A percentile compares a stretch with the other conserved stretches of the same genome.
These are phyloP conservation scores for Phymastichus coffea DNA, from an alignment of 1,140 invertebrate species.

Conservation along the genomic window DNA sequence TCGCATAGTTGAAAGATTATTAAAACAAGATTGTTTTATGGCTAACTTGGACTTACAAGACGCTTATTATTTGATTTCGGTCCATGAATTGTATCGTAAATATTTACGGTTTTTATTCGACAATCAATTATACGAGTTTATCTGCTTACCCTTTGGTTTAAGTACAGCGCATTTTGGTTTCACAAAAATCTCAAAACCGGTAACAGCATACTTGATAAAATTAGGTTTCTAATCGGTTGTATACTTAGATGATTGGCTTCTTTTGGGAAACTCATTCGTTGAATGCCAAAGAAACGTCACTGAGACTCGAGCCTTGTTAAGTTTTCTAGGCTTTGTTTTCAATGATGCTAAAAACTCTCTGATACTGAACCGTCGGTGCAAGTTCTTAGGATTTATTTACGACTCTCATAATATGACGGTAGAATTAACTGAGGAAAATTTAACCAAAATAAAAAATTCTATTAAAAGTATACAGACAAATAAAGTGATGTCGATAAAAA, in stretches of 20 bases:
- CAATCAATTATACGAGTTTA: neutral
- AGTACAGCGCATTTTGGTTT: slow-evolving; percentile 28
- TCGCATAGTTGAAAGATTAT: neutral
- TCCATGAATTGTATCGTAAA: slow-evolving; percentile 3
- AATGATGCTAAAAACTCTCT: neutral
- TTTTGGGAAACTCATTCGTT: neutral
- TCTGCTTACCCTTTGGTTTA: slow-evolving; percentile 30
- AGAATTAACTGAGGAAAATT: neutral
- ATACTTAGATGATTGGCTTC: slow-evolving; percentile 12
- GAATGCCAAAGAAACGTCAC: neutral
- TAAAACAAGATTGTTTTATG: slow-evolving; percentile 9
- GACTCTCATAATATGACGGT: neutral
- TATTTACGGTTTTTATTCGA: slow-evolving; percentile 14
- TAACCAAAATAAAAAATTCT: neutral
- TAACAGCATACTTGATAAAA: slow-evolving; percentile 8
- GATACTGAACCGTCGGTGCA: neutral
- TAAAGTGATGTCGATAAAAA: slow-evolving; percentile 11
- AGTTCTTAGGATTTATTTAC: slow-evolving; percentile 11
- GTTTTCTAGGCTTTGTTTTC: neutral
- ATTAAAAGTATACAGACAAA: neutral
- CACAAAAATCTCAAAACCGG: slow-evolving; percentile 37
- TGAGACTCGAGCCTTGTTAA: neutral
- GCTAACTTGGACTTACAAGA: slow-evolving; percentile 11
- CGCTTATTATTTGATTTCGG: slow-evolving; percentile 15
- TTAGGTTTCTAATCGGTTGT: slow-evolving; percentile 9